Evolutionary conservation across 2,888 invertebrate species (phyloP), one percentile per base, ranked within the genome.

Genomic region (Globia sparganii): DNA sequence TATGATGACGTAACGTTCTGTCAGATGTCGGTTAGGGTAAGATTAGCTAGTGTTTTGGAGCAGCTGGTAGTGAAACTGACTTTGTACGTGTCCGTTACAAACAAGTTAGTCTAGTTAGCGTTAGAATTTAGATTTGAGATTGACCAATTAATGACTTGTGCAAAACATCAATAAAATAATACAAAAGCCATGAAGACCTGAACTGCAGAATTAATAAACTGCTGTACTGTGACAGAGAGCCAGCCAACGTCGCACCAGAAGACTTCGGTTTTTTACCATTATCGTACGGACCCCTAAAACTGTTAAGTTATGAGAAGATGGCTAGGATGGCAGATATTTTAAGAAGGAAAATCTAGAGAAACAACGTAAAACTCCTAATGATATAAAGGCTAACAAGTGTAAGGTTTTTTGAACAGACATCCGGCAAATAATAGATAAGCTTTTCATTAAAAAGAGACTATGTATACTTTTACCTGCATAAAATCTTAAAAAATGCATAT

Each of bases 1-100:
- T 85, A 82, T 82, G 70, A 62, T 56, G 72, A 75, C 18, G 31
- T 62, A 25, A 40, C 59, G 28, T 49, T 62, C 3, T 61, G 15
- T 46, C 15, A 43, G n/a, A 58, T 61, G 28, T 46, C 59, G n/a
- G 40, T 61, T n/a, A 74, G 46, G 65, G 62, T 46, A 43, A 18
- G 9, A 31, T 56, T 40, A 31, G 56, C 5, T 65, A 31, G 11
- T 28, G 37, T 74, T 72, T 56, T 61, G 5, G 15, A 56, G 34
- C 66, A 72, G 49, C 61, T 56, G n/a, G 21, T 61, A 6, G 11
- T 31, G 4, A 37, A 25, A 25, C 28, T 40, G 4, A n/a, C n/a
- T 53, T 40, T 61, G 4, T 40, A 31, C 4, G n/a, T 40, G 25
- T 4, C 9, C 28, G 15, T 49, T 28, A 37, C 2, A 46, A 28